Base-by-base conservation (phyloP, 2,888 invertebrate species). In the Coecobrya sp. region DNA sequence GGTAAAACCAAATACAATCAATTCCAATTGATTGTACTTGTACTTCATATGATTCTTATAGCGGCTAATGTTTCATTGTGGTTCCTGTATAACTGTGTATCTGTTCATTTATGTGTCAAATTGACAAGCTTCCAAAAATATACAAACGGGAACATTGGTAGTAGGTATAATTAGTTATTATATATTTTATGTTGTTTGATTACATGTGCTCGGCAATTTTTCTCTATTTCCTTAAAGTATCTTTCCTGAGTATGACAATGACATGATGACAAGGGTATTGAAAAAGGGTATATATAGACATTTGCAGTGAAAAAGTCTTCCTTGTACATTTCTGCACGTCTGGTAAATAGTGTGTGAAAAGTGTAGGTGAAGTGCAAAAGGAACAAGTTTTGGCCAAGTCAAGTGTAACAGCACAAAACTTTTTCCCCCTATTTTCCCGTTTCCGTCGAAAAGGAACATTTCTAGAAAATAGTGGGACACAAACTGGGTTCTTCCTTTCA, bases 381-480 rank as follows among this genome's bases (percentile, higher is more conserved):
- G 70, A 82, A 84, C 36, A 81, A 89, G 70, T 89, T 89, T 79
- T 89, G 89, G 82, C 55, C 70, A 76, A 76, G 79, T 79, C 79
- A 89, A 89, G 84, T 89, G 82, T 68, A 68, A 55, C 79, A 55
- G 16, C 42, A 87, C 45, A 82, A 30, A 89, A 65, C 13, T 70
- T 86, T 82, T 49, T 68, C 27, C 8, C n/a, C 36, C 36, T 1
- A 19, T 22, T 27, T 36, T 59, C 45, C 45, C 45, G 62, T 65
- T 65, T 30, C 45, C 22, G 13, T 11, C n/a, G n/a, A 16, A 45
- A 73, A 25, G 25, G n/a, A 73, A 19, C 27, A 68, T 36, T 25
- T 49, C 55, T 79, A n/a, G 49, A 49, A 49, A 76, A 76, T 49
- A 4, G 22, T 45, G 10, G 42, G 25, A 16, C 62, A 62, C 62